Percentiles rank a stretch among this genome's conserved stretches.
These are phyloP conservation scores for Myioborus miniatus DNA, from an alignment of 2,797 vertebrate genomes.

Conservation along the genomic window DNA sequence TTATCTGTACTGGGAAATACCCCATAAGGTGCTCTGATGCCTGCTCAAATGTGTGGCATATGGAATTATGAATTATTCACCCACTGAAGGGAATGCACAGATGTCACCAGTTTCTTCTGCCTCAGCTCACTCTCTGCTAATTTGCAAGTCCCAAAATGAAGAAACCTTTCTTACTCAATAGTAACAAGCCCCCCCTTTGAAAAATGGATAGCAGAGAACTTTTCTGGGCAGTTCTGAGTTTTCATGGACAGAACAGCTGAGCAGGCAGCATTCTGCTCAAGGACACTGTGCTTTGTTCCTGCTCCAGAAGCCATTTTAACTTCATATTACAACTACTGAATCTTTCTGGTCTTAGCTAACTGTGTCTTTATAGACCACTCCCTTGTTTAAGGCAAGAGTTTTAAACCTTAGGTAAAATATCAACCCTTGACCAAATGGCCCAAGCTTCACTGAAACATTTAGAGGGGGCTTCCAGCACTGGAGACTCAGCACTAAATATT, in stretches of 20 bases:
- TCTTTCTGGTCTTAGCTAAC: not conserved
- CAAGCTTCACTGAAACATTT: not conserved
- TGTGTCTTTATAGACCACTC: not conserved
- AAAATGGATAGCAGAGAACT: not conserved
- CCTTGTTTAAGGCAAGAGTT: not conserved
- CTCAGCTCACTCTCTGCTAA: not conserved
- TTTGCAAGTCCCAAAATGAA: not conserved
- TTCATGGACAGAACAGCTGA: not conserved
- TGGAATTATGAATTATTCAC: constrained; percentile 41
- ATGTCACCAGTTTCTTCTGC: not conserved
- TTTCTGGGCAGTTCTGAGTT: not conserved
- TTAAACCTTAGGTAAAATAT: not conserved
- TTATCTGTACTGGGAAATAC: not conserved
- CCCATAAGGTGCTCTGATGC: not conserved
- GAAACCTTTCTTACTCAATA: not conserved
- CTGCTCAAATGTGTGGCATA: not conserved
- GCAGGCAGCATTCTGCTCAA: not conserved
- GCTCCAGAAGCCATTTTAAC: not conserved
- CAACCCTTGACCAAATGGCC: not conserved
- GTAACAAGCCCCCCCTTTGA: not conserved
- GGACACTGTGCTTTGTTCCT: not conserved
- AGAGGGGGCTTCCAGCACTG: not conserved
- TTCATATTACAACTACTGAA: not conserved
- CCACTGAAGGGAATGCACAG: not conserved
- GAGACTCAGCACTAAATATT: not conserved